A percentile compares a stretch with the other conserved stretches of the same genome.
Conservation (phyloP, 2,113 vertebrate species). For the Corythaixoides concolor region DNA sequence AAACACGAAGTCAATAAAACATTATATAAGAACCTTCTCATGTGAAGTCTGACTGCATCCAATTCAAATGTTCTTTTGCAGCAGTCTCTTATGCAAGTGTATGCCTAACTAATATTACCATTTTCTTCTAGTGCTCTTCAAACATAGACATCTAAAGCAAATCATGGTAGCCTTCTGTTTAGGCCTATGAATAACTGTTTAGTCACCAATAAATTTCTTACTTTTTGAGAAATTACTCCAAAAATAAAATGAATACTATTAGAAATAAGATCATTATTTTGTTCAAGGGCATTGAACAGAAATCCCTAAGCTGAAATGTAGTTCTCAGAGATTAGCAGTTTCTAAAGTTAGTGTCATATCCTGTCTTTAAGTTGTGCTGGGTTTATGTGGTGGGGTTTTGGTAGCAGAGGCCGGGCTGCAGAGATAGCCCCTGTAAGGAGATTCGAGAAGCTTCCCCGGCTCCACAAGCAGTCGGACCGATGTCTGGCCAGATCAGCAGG, state of each 20-base stretch:
- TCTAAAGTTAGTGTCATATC: background rate
- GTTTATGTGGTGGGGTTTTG: too few relatives aligned
- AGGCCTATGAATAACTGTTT: background rate
- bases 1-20: background rate
- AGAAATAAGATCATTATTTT: background rate
- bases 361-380: background rate
- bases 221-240: background rate
- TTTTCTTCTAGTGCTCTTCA: background rate
- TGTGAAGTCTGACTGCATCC: background rate
- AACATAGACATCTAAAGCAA: background rate
- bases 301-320: background rate
- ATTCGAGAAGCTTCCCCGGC: too few relatives aligned
- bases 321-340: background rate
- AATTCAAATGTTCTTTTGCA: background rate
- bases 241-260: background rate
- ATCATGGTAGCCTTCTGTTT: background rate
- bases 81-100: background rate
- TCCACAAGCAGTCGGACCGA: too few relatives aligned
- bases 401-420: too few relatives aligned
- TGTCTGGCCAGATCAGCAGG: too few relatives aligned
- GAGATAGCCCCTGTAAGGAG: too few relatives aligned
- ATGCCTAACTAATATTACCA: background rate
- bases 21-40: background rate
- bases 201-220: background rate
- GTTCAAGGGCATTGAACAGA: background rate